Conservation (phyloP, 2,888 invertebrate genomes). For the Phengaris arion region DNA sequence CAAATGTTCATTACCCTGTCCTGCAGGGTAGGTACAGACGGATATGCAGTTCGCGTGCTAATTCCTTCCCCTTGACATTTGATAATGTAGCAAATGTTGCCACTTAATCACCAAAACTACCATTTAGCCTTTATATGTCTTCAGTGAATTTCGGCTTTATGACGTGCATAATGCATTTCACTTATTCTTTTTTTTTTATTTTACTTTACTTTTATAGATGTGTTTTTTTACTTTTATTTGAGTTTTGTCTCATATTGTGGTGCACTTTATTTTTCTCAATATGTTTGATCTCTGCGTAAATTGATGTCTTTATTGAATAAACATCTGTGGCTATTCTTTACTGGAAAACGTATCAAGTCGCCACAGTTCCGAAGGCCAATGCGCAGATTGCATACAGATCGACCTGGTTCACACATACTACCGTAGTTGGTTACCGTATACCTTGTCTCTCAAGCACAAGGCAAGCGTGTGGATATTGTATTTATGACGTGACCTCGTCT, state of each 20-base stretch:
- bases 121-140: slow-evolving; percentile 3
- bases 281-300: not conserved
- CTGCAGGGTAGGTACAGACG: slow-evolving; percentile 10
- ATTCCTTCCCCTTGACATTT: slow-evolving; percentile 22
- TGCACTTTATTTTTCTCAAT: not conserved
- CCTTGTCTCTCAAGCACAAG: slow-evolving; percentile 34
- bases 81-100: slow-evolving; percentile 21
- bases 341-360: not conserved
- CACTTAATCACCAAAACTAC: slow-evolving; percentile 16
- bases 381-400: slow-evolving; percentile 36
- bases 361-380: slow-evolving; percentile 34
- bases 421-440: slow-evolving; percentile 39
- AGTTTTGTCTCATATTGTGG: not conserved
- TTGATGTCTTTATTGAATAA: not conserved
- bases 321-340: slow-evolving; percentile 3
- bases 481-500: slow-evolving; percentile 56
- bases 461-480: slow-evolving; percentile 44
- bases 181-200: too few species aligned
- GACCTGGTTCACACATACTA: slow-evolving; percentile 38
- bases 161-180: not conserved
- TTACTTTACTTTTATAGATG: not conserved
- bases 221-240: not conserved
- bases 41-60: slow-evolving; percentile 1
- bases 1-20: not conserved
- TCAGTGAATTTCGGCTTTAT: not conserved